These are phyloP conservation scores for Hiodon alosoides DNA, from an alignment of 2,113 vertebrate genomes.

Conservation along the genomic window DNA sequence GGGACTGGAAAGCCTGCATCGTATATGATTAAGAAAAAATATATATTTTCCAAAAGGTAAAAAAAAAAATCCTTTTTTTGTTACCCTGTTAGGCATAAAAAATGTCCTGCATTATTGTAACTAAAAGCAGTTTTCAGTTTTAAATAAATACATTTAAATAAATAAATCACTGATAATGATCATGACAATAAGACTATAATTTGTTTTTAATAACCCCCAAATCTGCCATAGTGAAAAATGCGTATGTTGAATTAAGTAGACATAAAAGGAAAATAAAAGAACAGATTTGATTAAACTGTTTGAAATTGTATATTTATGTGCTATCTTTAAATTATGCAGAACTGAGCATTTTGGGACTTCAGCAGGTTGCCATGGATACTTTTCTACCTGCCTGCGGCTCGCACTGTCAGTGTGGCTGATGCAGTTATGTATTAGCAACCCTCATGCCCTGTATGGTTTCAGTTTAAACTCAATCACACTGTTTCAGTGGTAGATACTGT, in stretches of 20 bases:
- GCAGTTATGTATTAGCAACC: constrained; percentile 26
- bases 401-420: constrained; percentile 33
- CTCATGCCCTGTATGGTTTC: constrained; percentile 2
- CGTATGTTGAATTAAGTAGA: constrained; percentile 2
- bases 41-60: too few relatives aligned
- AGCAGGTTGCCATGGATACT: constrained; percentile 59
- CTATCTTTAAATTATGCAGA: constrained; percentile 57
- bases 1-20: too few relatives aligned
- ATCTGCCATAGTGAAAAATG: constrained; percentile 6
- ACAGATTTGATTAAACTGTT: constrained; percentile 10
- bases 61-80: too few relatives aligned
- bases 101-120: too few relatives aligned
- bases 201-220: not conserved
- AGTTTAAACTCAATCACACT: not conserved
- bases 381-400: constrained; percentile 36
- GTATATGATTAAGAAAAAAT: too few relatives aligned
- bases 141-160: too few relatives aligned
- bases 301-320: constrained; percentile 10
- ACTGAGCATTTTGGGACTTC: constrained; percentile 43
- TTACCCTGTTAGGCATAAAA: too few relatives aligned
- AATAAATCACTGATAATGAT: too few relatives aligned
- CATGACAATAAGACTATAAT: too few relatives aligned
- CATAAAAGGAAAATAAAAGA: not conserved
- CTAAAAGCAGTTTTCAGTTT: too few relatives aligned
- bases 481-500: not conserved